Conservation (phyloP, 1,140 invertebrate genomes). For the Brachionus rubens region DNA sequence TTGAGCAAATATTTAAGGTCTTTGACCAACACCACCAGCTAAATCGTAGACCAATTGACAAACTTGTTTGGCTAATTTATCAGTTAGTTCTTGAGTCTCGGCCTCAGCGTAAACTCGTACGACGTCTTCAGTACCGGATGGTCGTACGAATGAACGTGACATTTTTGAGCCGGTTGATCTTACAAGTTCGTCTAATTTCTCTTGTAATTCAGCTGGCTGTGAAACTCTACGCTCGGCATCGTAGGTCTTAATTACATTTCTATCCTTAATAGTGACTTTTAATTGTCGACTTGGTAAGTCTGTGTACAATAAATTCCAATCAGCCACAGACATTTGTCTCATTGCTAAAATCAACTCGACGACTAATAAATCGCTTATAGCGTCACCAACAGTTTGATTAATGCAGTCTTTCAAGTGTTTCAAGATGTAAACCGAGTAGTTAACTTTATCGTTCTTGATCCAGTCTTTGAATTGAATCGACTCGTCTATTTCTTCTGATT, state of each 20-base stretch:
- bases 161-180: conserved; percentile 64
- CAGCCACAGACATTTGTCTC: conserved; percentile 71
- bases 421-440: conserved; percentile 44
- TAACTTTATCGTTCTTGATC: conserved; percentile 50
- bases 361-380: conserved; percentile 87
- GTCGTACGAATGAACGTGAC: conserved; percentile 83
- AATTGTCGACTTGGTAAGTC: conserved; percentile 65
- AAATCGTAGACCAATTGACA: conserved; percentile 70
- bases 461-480: conserved; percentile 48
- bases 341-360: conserved; percentile 83
- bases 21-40: conserved; percentile 70
- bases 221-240: conserved; percentile 78
- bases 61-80: conserved; percentile 74
- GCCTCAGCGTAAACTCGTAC: conserved; percentile 94
- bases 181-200: conserved; percentile 72
- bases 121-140: conserved; percentile 95
- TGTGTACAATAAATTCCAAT: conserved; percentile 75
- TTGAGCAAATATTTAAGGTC: conserved; percentile 49
- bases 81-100: conserved; percentile 64
- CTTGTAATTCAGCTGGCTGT: conserved; percentile 76
- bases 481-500: conserved; percentile 10
- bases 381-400: conserved; percentile 91
- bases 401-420: conserved; percentile 61
- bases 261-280: conserved; percentile 66
- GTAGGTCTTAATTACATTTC: conserved; percentile 75